These are phyloP conservation scores for Amphiduros pacificus DNA, from an alignment of 2,888 invertebrate genomes.

Conservation along the genomic window DNA sequence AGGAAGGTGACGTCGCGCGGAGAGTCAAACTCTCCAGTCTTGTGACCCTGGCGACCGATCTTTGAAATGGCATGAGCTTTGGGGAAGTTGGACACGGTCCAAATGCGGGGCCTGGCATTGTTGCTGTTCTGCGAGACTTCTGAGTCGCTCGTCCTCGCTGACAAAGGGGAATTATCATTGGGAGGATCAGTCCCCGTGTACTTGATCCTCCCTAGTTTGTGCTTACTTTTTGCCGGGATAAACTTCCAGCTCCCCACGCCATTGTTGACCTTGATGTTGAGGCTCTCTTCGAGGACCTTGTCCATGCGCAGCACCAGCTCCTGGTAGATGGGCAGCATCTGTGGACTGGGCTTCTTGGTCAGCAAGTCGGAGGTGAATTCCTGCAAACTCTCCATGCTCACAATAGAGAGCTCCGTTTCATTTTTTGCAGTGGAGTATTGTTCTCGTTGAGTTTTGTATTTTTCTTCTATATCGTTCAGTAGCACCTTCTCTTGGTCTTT, in stretches of 20 bases:
- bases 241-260: conserved; percentile 1
- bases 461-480: not conserved
- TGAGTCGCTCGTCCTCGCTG: not conserved
- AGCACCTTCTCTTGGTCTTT: conserved; percentile 2
- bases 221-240: not conserved
- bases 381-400: conserved; percentile 8
- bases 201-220: conserved; percentile 5
- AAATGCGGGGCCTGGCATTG: too few species aligned
- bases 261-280: not conserved
- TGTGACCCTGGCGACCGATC: conserved; percentile 1
- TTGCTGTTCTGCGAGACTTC: not conserved
- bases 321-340: conserved; percentile 6
- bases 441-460: not conserved
- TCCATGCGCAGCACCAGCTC: conserved; percentile 7
- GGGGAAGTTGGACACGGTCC: too few species aligned
- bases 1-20: conserved; percentile 7
- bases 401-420: conserved; percentile 6
- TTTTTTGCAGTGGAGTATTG: not conserved
- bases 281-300: conserved; percentile 2
- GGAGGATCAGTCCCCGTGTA: not conserved
- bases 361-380: conserved; percentile 3
- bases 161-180: not conserved
- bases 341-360: not conserved
- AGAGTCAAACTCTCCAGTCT: conserved; percentile 5
- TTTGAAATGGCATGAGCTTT: too few species aligned